Conservation (phyloP, 2,888 invertebrate genomes). For the Hydropsyche betteni region DNA sequence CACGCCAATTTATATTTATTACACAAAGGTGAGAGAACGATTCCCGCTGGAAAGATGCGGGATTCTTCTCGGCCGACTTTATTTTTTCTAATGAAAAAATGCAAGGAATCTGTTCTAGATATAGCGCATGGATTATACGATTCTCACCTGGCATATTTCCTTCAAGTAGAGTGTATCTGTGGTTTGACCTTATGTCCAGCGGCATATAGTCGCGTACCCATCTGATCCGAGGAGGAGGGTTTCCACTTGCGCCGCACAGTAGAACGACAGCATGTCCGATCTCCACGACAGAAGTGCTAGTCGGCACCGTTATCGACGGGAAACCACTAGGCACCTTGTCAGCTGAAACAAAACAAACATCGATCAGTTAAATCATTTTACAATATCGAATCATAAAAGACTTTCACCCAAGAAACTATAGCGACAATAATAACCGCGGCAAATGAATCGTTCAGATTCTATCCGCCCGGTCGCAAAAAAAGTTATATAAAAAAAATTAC, state of each 20-base stretch:
- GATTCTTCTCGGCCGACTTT: background rate
- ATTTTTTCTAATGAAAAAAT: background rate
- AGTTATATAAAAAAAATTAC: too few species aligned
- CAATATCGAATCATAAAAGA: background rate
- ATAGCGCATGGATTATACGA: background rate
- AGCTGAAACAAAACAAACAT: conserved; percentile 61
- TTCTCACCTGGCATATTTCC: conserved; percentile 77
- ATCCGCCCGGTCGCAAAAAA: too few species aligned
- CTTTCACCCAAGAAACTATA: too few species aligned
- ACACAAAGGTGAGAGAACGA: background rate
- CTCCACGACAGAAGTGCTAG: conserved; percentile 94
- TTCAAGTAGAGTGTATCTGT: conserved; percentile 84
- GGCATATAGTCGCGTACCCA: conserved; percentile 96
- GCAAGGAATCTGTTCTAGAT: background rate
- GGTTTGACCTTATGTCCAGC: conserved; percentile 82
- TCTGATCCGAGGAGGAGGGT: conserved; percentile 81
- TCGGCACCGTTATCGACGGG: conserved; percentile 84
- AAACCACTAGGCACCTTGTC: conserved; percentile 92
- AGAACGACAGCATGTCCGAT: conserved; percentile 92
- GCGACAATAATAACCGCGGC: too few species aligned
- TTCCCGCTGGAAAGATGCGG: background rate
- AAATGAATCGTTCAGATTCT: too few species aligned
- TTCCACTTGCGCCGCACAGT: conserved; percentile 88
- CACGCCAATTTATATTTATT: conserved; percentile 19
- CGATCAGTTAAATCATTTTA: too few species aligned